Conservation (phyloP, 1,140 invertebrate genomes). For the Diorhabda sublineata region DNA sequence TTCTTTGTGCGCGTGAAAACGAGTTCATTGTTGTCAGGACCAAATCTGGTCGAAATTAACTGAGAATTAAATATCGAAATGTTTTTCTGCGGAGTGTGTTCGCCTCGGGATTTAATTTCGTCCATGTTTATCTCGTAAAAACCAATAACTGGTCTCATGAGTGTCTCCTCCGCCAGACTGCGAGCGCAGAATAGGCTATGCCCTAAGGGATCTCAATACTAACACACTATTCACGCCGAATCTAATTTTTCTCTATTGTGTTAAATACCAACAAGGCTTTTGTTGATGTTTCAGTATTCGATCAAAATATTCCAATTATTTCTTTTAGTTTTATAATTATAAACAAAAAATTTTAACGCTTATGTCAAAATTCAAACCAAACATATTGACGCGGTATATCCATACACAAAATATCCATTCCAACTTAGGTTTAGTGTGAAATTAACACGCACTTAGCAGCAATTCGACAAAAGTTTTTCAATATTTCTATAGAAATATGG, state of each 20-base stretch:
- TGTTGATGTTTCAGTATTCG: no score
- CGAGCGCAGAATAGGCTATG: conserved; percentile 12
- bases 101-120: conserved; percentile 45
- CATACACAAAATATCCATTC: no score
- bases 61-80: conserved; percentile 45
- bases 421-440: no score
- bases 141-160: conserved; percentile 40
- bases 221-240: conserved; percentile 27
- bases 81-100: conserved; percentile 42
- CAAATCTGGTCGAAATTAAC: conserved; percentile 39
- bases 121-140: conserved; percentile 46
- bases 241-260: conserved; percentile 8
- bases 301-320: no score
- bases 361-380: no score
- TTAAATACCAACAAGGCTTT: background rate
- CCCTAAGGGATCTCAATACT: conserved; percentile 15
- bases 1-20: conserved; percentile 23
- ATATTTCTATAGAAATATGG: no score
- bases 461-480: no score
- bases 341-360: no score
- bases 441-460: no score
- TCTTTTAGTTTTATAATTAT: no score
- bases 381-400: no score
- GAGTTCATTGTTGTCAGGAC: conserved; percentile 29
- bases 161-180: conserved; percentile 18